A percentile compares a stretch with the other conserved stretches of the same genome.
These are phyloP conservation scores for Mythimna vitellina DNA, from an alignment of 2,888 invertebrate genomes.

Conservation along the genomic window DNA sequence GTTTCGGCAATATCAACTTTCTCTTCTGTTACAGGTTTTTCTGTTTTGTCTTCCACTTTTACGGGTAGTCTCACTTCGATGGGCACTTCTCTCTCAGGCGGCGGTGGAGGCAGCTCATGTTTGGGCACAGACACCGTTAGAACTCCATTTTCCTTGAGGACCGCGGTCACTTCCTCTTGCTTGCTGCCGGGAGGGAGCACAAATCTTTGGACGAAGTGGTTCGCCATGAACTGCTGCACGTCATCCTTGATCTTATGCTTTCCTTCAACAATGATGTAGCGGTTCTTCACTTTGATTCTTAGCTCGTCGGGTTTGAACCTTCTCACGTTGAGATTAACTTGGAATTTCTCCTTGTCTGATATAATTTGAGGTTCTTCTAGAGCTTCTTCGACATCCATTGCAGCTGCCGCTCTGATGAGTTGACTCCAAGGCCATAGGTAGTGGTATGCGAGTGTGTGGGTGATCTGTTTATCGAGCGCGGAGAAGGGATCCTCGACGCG, in stretches of 20 bases:
- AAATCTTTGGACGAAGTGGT: constrained; percentile 85
- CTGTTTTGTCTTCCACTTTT: constrained; percentile 66
- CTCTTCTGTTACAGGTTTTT: constrained; percentile 65
- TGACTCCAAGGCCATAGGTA: constrained; percentile 87
- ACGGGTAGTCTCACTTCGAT: constrained; percentile 77
- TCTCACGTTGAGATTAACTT: constrained; percentile 81
- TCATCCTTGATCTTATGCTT: constrained; percentile 79
- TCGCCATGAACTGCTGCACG: constrained; percentile 77
- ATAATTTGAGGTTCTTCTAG: constrained; percentile 83
- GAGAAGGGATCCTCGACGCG: constrained; percentile 80
- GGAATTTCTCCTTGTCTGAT: constrained; percentile 79
- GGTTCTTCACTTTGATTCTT: constrained; percentile 84
- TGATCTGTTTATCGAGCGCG: constrained; percentile 80
- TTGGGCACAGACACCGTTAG: constrained; percentile 82
- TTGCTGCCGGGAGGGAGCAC: constrained; percentile 82
- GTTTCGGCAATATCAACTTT: constrained; percentile 54
- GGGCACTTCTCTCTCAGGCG: constrained; percentile 82
- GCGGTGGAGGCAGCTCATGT: constrained; percentile 84
- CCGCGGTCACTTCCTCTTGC: constrained; percentile 84
- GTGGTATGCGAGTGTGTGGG: constrained; percentile 81
- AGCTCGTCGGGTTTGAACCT: constrained; percentile 84
- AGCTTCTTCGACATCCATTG: constrained; percentile 77
- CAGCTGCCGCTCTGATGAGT: constrained; percentile 80
- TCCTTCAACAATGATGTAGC: constrained; percentile 83
- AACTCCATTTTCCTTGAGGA: constrained; percentile 80